Base-by-base conservation (phyloP, 2,797 vertebrate species). In the Rhynchotus rufescens region DNA sequence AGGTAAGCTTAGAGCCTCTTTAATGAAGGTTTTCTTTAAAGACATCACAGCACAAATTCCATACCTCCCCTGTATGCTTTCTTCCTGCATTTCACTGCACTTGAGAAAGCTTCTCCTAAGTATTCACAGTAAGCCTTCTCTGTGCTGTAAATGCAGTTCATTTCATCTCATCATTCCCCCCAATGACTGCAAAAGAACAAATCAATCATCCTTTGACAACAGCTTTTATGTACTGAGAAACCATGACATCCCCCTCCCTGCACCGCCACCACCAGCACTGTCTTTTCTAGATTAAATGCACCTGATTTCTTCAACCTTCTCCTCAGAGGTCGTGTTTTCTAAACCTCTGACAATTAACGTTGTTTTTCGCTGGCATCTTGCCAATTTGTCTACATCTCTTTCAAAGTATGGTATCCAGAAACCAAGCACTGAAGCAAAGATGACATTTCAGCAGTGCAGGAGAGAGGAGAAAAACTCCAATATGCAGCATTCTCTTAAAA, bases 271-370 rank as follows among this genome's bases (percentile, higher is more conserved):
- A 75, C n/a, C 66, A 80, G 44, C 42, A 7, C 86, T 56, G 71
- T 73, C 88, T 76, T 84, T 65, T 49, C 77, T 89, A 62, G 51
- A 90, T 95, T 89, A 78, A 89, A 93, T 67, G 80, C 73, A 95
- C 89, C 84, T 66, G 76, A 92, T 78, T 92, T 85, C 82, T 79
- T 67, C 93, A 87, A 60, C 84, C 56, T 56, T 92, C 80, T 67
- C 47, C 80, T 87, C 64, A 76, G 34, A 86, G 84, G 71, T 93
- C 80, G 49, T 85, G 89, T 92, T 92, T 93, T 94, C 89, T 32
- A 67, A 84, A 90, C 84, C 80, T 92, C 74, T 86, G 74, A 90
- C 93, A 95, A 92, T 95, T 96, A 96, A 71, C 44, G n/a, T 52
- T 64, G 60, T 61, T 94, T 60, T 81, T 60, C 86, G 66, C 90